Conservation (phyloP, 2,113 vertebrate genomes). For the Mola mola region DNA sequence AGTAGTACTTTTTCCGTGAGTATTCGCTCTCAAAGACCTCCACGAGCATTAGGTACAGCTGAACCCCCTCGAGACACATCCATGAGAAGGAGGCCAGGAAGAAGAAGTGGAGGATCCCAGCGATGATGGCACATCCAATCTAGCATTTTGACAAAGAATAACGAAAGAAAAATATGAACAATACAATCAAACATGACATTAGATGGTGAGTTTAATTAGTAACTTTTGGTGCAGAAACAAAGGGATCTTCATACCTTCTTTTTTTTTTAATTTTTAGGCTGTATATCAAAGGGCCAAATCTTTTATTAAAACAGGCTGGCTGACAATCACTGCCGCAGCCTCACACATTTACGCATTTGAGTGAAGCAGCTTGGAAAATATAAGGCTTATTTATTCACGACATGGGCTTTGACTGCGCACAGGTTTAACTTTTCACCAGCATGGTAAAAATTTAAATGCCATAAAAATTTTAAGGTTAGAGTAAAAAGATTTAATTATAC, state of each 20-base stretch:
- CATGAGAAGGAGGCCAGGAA: constrained; percentile 98
- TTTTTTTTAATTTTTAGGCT: constrained; percentile 28
- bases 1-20: constrained; percentile 98
- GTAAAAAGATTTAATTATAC: constrained; percentile 36
- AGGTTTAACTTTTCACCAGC: constrained; percentile 53
- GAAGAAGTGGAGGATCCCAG: constrained; percentile 97
- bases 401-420: constrained; percentile 47
- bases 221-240: neutral
- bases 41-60: constrained; percentile 98
- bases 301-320: constrained; percentile 47
- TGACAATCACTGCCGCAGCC: constrained; percentile 13
- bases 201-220: neutral
- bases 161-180: neutral
- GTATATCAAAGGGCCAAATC: too few relatives aligned
- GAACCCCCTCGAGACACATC: constrained; percentile 99
- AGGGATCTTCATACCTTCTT: constrained; percentile 2
- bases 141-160: constrained; percentile 58
- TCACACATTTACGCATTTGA: constrained; percentile 22
- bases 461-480: constrained; percentile 48
- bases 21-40: constrained; percentile 99
- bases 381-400: constrained; percentile 67
- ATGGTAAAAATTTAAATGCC: constrained; percentile 45
- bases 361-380: constrained; percentile 29
- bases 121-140: constrained; percentile 96
- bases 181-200: neutral